phyloP scores from a whole-genome alignment of 2,113 vertebrate genomes.

The Malaclemys terrapin region DNA sequence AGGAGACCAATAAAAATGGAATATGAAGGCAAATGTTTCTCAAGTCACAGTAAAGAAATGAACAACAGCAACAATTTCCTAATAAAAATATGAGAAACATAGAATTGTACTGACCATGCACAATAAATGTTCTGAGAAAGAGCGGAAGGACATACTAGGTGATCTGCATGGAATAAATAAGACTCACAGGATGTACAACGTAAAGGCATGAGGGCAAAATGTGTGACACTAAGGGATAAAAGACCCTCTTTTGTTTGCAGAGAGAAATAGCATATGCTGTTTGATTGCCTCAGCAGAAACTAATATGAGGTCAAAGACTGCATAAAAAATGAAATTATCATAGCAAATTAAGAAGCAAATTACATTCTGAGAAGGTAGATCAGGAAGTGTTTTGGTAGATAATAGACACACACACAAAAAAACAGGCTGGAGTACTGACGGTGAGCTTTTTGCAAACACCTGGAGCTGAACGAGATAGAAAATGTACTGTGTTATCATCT shows the following conservation, averaged over 20 bases:
- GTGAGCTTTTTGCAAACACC: slow-evolving; percentile 53
- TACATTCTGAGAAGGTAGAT: slow-evolving; percentile 57
- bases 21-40: background rate
- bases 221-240: slow-evolving; percentile 41
- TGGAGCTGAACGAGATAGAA: slow-evolving; percentile 54
- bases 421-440: slow-evolving; percentile 33
- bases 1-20: background rate
- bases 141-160: background rate
- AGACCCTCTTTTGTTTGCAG: slow-evolving; percentile 49
- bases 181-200: background rate
- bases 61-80: background rate
- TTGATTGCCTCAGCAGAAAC: slow-evolving; percentile 64
- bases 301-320: slow-evolving; percentile 51
- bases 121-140: background rate
- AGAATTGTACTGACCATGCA: background rate
- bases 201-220: background rate
- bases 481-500: slow-evolving; percentile 45
- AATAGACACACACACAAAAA: slow-evolving; percentile 42
- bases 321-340: slow-evolving; percentile 61
- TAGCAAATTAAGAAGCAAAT: slow-evolving; percentile 54
- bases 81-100: background rate
- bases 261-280: slow-evolving; percentile 30
- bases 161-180: slow-evolving; percentile 28
- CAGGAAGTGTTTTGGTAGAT: slow-evolving; percentile 51
- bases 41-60: background rate